Conservation (phyloP, 64 coral and sea anemone species). For the Porites lutea region DNA sequence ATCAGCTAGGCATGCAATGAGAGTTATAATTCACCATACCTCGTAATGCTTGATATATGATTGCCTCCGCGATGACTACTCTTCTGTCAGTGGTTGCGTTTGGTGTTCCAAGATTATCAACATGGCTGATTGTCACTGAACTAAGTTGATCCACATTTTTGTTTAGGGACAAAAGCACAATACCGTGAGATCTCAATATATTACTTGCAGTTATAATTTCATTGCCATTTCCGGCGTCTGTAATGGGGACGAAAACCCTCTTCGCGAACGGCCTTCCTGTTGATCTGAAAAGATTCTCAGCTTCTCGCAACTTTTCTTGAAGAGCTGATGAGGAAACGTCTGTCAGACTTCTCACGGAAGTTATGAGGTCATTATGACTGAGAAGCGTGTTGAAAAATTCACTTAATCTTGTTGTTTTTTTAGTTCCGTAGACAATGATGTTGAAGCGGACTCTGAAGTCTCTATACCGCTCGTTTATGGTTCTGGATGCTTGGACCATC, state of each 20-base stretch:
- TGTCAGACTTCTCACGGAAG: neutral
- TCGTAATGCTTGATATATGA: conserved; percentile 9
- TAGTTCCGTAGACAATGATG: conserved; percentile 40
- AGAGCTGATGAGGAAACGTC: neutral
- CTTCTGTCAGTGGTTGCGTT: neutral
- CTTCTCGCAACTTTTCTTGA: conserved; percentile 18
- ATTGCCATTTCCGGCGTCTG: conserved; percentile 44
- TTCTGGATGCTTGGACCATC: conserved; percentile 21
- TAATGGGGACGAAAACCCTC: conserved; percentile 60
- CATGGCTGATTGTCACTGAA: neutral
- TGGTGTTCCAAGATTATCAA: neutral
- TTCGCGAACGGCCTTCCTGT: conserved; percentile 30
- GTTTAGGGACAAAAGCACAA: conserved; percentile 15
- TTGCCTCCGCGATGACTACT: conserved; percentile 27
- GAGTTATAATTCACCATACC: neutral
- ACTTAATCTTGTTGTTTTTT: neutral
- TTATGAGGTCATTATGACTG: neutral
- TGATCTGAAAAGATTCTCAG: conserved; percentile 63
- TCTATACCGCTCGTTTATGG: conserved; percentile 62
- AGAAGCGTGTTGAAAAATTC: neutral
- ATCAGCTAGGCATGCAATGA: too few species aligned
- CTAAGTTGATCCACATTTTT: neutral
- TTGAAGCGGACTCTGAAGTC: conserved; percentile 31
- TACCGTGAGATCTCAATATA: neutral
- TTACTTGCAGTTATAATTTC: neutral